Evolutionary conservation across 2,797 vertebrate genomes (phyloP).

Genomic region (Amniataba percoides): DNA sequence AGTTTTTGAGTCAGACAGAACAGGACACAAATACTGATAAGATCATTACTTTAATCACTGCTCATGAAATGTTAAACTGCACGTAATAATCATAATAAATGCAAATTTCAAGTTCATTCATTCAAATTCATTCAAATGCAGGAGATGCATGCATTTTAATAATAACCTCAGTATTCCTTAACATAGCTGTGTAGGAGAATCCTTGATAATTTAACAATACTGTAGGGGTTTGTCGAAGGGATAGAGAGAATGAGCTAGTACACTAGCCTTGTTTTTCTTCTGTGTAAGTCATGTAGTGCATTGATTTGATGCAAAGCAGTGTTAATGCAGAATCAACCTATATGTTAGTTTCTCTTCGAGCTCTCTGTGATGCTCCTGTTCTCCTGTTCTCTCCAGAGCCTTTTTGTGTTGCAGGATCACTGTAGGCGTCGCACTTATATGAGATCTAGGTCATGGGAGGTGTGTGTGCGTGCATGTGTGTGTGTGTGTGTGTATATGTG

Average conservation of each 20-base stretch:
- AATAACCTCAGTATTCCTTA: background rate
- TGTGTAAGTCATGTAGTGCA: conserved; percentile 14
- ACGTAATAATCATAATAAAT: conserved; percentile 10
- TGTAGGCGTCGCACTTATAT: conserved; percentile 64
- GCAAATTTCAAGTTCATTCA: too few relatives aligned
- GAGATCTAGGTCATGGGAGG: conserved; percentile 79
- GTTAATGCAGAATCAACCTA: conserved; percentile 5
- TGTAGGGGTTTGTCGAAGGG: background rate
- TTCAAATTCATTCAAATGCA: too few relatives aligned
- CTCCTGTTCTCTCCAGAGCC: conserved; percentile 56
- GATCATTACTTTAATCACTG: conserved; percentile 10
- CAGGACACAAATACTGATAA: conserved; percentile 16
- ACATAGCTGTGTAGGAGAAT: background rate
- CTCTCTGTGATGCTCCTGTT: conserved; percentile 28
- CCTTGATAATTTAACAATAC: background rate
- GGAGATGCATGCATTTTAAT: too few relatives aligned
- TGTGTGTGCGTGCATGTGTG: conserved; percentile 21
- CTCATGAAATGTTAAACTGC: background rate
- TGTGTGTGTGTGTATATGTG: conserved; percentile 29
- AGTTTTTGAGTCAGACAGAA: conserved; percentile 40
- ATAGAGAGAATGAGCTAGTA: background rate
- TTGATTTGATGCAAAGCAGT: background rate
- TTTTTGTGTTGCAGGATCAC: conserved; percentile 70
- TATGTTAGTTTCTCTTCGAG: conserved; percentile 34
- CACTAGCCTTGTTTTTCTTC: conserved; percentile 1